Evolutionary conservation across 2,113 vertebrate genomes (phyloP).

Genomic region (Colossoma macropomum): DNA sequence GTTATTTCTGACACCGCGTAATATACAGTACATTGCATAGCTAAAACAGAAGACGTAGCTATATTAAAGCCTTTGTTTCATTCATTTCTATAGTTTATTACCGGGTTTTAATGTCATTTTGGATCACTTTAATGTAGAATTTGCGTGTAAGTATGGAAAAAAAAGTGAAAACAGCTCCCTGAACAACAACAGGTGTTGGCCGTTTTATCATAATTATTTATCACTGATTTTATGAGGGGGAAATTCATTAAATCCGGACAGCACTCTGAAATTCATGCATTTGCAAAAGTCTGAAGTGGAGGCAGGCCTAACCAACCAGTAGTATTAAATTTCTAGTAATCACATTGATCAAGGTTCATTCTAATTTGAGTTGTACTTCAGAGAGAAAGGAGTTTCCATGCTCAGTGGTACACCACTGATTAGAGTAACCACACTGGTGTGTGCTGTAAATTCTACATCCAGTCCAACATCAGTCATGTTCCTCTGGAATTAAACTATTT

Average conservation of each 20-base stretch:
- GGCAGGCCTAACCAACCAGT: background rate
- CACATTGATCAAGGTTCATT: constrained; percentile 27
- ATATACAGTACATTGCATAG: too few relatives aligned
- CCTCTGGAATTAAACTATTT: constrained; percentile 26
- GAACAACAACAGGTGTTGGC: constrained; percentile 13
- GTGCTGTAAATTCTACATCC: background rate
- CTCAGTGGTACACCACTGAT: background rate
- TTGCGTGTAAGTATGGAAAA: too few relatives aligned
- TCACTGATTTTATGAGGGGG: background rate
- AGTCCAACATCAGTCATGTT: background rate
- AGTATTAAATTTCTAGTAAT: constrained; percentile 9
- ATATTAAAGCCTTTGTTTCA: too few relatives aligned
- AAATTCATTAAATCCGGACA: constrained; percentile 21
- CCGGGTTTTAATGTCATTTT: too few relatives aligned
- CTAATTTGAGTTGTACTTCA: constrained; percentile 19
- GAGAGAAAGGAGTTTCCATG: background rate
- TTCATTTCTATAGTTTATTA: too few relatives aligned
- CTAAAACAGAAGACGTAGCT: too few relatives aligned
- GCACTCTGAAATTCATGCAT: constrained; percentile 6
- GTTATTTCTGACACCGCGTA: too few relatives aligned
- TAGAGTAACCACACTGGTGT: background rate
- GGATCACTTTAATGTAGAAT: too few relatives aligned
- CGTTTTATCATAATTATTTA: background rate
- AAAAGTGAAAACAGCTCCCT: background rate
- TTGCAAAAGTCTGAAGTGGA: background rate